Evolutionary conservation across 2,797 vertebrate genomes (phyloP), one percentile per base, ranked within the genome.

Genomic region (Enteromius mattozi): DNA sequence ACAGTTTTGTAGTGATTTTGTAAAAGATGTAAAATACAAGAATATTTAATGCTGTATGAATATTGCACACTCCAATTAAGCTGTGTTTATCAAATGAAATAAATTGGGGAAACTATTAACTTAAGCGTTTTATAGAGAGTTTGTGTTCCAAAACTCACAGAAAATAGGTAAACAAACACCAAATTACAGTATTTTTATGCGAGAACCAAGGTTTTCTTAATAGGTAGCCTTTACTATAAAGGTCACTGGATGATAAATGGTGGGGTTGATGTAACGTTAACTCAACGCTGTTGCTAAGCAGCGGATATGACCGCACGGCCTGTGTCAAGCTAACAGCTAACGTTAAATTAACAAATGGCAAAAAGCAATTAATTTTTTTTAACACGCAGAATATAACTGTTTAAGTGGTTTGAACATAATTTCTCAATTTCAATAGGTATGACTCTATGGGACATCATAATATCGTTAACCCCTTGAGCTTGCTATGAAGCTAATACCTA

Each of bases 261-360:
- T 37, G 45, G 59, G 42, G 27, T 17, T 49, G 45, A 45, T 30
- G 61, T 63, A 30, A 2, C 42, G 9, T 42, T 42, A 12, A 68
- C 30, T 37, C 9, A 24, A 74, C 40, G n/a, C 81, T 83, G 82
- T 83, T 83, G 82, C 82, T 69, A 83, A 77, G 82, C 74, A 83
- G 63, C 82, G 17, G 61, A 51, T 66, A 37, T 27, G 40, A 19
- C 30, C 65, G 77, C 27, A 42, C 27, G 59, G 71, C 72, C 81
- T 76, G 33, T 10, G 2, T 47, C 54, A 7, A 45, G 54, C 72
- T 56, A 77, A 77, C 74, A 30, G 81, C 81, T 83, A 47, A 47
- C 45, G 45, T 47, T 47, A 83, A 40, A 45, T 68, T 3, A 51
- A 56, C 14, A 17, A 21, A 47, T n/a, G 16, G 30, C 14, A 51